Base-by-base conservation (phyloP, 2,113 vertebrate species). In the Cyanoramphus novaezelandiae region DNA sequence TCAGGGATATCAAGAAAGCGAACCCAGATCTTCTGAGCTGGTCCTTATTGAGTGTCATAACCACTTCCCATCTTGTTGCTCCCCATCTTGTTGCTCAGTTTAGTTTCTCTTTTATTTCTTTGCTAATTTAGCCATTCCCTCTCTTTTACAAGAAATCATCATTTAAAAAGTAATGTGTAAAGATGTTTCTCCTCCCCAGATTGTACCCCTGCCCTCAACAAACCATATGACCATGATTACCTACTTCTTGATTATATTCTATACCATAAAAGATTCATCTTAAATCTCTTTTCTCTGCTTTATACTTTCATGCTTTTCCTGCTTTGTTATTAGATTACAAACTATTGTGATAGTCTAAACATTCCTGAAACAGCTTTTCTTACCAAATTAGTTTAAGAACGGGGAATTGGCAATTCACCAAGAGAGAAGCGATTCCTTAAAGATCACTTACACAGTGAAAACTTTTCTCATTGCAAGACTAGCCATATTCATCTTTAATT, bases 141-240 rank as follows among this genome's bases (percentile, higher is more conserved):
- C 93, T 96, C 69, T 96, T 89, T 97, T 94, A 96, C 86, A 95
- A 96, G 96, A 97, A 97, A 59, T 83, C 76, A 74, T 77, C 80
- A 70, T 39, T 67, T 71, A 1, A 57, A 78, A 35, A 77, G n/a
- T 70, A 60, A 78, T 19, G 33, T 14, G 67, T 86, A 97, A 96
- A 94, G 77, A 97, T 76, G 67, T 47, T 95, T 96, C 53, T 90
- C 43, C 43, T 93, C 39, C 24, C 9, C 17, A 80, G 52, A 65
- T 74, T 83, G 52, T 69, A 83, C 37, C 82, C 25, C 46, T 72
- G 33, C 17, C 39, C 33, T 81, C 60, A 68, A 50, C 4, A 75
- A 74, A 75, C 5, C 17, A 6, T 43, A 59, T 41, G 46, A 47
- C 19, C 29, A 19, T 7, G 33, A 82, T 37, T 50, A 70, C 39